Evolutionary conservation across 2,113 vertebrate species (phyloP).

Genomic region (Cynocephalus volans): DNA sequence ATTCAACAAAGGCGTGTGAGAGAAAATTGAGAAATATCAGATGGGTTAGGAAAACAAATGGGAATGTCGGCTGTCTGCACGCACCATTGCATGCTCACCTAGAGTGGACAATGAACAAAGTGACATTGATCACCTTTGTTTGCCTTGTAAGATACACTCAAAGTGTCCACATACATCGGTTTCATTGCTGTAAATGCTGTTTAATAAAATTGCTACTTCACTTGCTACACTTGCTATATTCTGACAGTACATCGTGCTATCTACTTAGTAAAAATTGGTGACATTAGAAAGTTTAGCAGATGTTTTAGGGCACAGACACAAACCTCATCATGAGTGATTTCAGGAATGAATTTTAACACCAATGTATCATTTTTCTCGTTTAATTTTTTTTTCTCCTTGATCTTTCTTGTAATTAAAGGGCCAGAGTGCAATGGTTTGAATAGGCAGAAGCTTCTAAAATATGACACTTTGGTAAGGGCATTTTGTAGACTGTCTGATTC

Average conservation of each 20-base stretch:
- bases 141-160: conserved; percentile 71
- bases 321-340: neutral
- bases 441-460: conserved; percentile 66
- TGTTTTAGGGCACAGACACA: conserved; percentile 24
- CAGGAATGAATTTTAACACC: conserved; percentile 56
- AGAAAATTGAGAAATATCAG: conserved; percentile 59
- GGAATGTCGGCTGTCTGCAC: conserved; percentile 33
- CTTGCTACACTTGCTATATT: conserved; percentile 50
- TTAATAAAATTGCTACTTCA: conserved; percentile 79
- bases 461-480: conserved; percentile 39
- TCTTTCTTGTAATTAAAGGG: conserved; percentile 48
- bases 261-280: conserved; percentile 66
- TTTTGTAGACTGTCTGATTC: conserved; percentile 73
- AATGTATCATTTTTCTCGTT: conserved; percentile 46
- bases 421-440: conserved; percentile 45
- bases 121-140: conserved; percentile 71
- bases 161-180: conserved; percentile 53
- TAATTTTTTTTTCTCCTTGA: conserved; percentile 33
- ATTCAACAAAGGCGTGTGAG: neutral
- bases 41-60: conserved; percentile 80
- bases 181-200: conserved; percentile 63
- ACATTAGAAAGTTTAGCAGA: conserved; percentile 12
- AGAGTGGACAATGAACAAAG: conserved; percentile 54
- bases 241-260: conserved; percentile 34
- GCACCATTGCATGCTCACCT: conserved; percentile 71